phyloP scores from a whole-genome alignment of 2,888 invertebrate species.

The Caenorhabditis panamensis region DNA sequence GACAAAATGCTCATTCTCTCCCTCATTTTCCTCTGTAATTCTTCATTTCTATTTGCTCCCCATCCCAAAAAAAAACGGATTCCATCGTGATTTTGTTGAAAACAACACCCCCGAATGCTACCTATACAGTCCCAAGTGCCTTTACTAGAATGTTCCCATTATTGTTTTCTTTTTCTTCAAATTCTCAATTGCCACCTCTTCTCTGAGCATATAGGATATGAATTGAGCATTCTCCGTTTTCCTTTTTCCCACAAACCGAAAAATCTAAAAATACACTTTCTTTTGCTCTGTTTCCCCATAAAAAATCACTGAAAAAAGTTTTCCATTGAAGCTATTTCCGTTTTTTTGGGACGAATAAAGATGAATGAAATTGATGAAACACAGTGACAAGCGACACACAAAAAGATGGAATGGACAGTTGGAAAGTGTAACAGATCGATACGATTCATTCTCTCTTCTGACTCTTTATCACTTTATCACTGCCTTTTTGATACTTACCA shows the following conservation, averaged over 20 bases:
- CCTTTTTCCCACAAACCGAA: not conserved
- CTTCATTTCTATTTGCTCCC: slow-evolving; percentile 43
- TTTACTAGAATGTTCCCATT: slow-evolving; percentile 27
- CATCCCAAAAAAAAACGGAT: slow-evolving; percentile 14
- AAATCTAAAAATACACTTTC: not conserved
- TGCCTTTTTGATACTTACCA: no score
- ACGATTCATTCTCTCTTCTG: no score
- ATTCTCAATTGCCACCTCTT: not conserved
- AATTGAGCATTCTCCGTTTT: slow-evolving; percentile 24
- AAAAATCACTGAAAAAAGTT: not conserved
- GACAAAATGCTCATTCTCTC: no score
- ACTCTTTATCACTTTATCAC: not conserved
- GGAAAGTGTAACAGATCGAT: slow-evolving; percentile 37
- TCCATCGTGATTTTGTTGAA: slow-evolving; percentile 48
- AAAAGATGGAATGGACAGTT: not conserved
- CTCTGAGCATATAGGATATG: slow-evolving; percentile 36
- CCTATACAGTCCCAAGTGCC: slow-evolving; percentile 44
- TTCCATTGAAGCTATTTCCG: not conserved
- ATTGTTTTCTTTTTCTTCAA: slow-evolving; percentile 10
- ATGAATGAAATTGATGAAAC: slow-evolving; percentile 48
- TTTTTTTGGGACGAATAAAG: slow-evolving; percentile 34
- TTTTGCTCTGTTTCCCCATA: not conserved
- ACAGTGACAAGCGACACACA: slow-evolving; percentile 27
- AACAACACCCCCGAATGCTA: slow-evolving; percentile 24
- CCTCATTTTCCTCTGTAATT: not conserved